These are phyloP conservation scores for Lynx canadensis DNA, from an alignment of 2,113 vertebrate genomes.

Conservation along the genomic window DNA sequence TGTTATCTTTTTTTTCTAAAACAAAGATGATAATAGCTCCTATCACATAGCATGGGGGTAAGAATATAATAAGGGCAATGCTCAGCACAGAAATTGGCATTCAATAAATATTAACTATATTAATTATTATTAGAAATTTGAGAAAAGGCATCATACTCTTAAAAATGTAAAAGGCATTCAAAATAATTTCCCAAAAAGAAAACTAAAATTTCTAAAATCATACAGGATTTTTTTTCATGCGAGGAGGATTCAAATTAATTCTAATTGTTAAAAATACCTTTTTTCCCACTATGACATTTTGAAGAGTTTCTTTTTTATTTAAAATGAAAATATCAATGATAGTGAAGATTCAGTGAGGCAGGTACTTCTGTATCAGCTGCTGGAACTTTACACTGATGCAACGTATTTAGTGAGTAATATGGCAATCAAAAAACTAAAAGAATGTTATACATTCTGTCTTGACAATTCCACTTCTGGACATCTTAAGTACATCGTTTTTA, in stretches of 20 bases:
- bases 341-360: background rate
- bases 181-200: background rate
- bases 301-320: background rate
- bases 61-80: background rate
- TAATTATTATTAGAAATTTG: background rate
- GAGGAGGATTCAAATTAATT: background rate
- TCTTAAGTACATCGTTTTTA: conserved; percentile 18
- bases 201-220: background rate
- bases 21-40: background rate
- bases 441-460: background rate
- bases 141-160: background rate
- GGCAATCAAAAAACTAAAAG: background rate
- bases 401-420: background rate
- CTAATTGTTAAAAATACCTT: background rate
- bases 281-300: background rate
- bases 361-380: background rate
- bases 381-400: background rate
- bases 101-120: background rate
- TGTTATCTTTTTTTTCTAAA: background rate
- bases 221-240: background rate
- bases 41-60: background rate
- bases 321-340: background rate
- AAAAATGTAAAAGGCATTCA: background rate
- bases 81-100: background rate
- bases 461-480: background rate